phyloP scores from a whole-genome alignment of 2,797 vertebrate species.

The Cynopterus sphinx region DNA sequence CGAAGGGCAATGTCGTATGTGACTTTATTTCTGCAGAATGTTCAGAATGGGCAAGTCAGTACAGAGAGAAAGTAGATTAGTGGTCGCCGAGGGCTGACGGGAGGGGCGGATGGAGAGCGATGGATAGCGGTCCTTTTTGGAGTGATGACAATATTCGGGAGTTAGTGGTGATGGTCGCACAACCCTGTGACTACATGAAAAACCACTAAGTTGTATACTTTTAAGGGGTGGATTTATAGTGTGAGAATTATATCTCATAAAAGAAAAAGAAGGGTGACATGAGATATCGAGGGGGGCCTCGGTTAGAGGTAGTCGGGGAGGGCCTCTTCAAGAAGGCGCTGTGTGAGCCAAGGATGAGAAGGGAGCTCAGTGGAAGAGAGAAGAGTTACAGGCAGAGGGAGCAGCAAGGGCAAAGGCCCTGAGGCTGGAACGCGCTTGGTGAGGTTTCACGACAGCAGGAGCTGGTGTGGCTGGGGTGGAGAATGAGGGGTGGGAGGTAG shows the following conservation, averaged over 20 bases:
- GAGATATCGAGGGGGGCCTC: neutral
- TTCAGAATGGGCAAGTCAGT: neutral
- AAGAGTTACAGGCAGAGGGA: neutral
- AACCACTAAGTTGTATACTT: neutral
- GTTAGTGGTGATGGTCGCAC: neutral
- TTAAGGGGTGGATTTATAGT: neutral
- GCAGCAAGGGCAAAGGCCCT: neutral
- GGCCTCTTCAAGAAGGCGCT: neutral
- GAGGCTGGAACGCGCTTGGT: neutral
- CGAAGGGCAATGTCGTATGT: accelerated
- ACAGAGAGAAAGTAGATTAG: neutral
- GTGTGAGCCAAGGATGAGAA: neutral
- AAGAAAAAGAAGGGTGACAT: neutral
- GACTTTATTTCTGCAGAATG: neutral
- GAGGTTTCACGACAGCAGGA: neutral
- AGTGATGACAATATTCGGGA: neutral
- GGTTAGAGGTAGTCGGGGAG: neutral
- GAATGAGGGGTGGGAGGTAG: accelerated
- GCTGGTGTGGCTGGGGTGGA: neutral
- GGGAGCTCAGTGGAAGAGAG: neutral
- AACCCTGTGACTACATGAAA: neutral
- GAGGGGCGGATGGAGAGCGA: neutral
- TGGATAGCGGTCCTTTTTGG: neutral
- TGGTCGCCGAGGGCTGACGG: neutral
- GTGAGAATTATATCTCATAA: neutral